Percentiles rank a stretch among this genome's conserved stretches.
Evolutionary conservation across 2,888 invertebrate species (phyloP).

Genomic region (Nasonovia ribisnigri): DNA sequence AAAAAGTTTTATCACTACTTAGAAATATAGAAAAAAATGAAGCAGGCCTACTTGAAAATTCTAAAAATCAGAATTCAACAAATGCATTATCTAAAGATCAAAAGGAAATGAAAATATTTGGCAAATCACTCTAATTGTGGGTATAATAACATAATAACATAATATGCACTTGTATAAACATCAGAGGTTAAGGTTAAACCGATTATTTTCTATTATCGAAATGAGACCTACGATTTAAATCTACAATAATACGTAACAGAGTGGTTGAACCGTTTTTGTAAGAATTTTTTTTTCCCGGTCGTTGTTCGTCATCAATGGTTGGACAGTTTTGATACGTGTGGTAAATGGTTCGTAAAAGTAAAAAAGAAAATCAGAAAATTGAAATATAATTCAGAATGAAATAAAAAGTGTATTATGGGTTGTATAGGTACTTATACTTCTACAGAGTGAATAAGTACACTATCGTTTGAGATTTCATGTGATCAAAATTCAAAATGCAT

Average conservation of each 20-base stretch:
- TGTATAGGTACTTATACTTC: not conserved
- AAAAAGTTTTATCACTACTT: not conserved
- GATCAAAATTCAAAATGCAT: not conserved
- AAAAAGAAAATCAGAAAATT: not conserved
- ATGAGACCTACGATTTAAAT: not conserved
- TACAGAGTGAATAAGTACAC: not conserved
- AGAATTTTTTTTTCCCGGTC: not conserved
- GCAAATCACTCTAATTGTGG: not conserved
- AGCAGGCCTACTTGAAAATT: not conserved
- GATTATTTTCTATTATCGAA: not conserved
- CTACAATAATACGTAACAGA: not conserved
- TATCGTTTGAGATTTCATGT: not conserved
- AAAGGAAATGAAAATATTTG: not conserved
- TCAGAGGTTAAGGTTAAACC: not conserved
- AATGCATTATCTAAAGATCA: not conserved
- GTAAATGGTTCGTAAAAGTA: not conserved
- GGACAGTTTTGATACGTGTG: not conserved
- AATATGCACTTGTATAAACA: not conserved
- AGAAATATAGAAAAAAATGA: not conserved
- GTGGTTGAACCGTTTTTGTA: not conserved
- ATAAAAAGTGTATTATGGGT: not conserved
- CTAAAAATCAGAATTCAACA: not conserved
- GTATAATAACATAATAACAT: not conserved
- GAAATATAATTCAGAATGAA: not conserved
- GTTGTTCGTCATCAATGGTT: not conserved